A percentile compares a stretch with the other conserved stretches of the same genome.
Evolutionary conservation across 2,113 vertebrate genomes (phyloP).

Genomic region (Edolisoma coerulescens): DNA sequence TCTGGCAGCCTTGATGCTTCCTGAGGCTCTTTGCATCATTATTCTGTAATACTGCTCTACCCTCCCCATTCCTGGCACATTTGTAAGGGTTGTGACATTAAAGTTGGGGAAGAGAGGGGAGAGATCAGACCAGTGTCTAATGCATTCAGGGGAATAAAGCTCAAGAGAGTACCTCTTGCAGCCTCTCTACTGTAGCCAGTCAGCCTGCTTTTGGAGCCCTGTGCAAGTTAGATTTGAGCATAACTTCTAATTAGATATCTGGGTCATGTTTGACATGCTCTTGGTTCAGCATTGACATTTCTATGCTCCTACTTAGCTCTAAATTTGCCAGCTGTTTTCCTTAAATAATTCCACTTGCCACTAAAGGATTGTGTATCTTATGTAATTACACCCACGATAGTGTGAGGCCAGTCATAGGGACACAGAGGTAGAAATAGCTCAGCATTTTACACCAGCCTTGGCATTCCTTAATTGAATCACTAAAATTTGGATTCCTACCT

Average conservation of each 20-base stretch:
- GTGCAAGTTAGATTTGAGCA: background rate
- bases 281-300: constrained; percentile 2
- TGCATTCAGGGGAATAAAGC: background rate
- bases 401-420: background rate
- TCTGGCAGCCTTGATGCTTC: background rate
- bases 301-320: constrained; percentile 39
- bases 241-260: constrained; percentile 41
- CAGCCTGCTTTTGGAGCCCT: background rate
- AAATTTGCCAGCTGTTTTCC: constrained; percentile 58
- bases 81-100: background rate
- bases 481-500: background rate
- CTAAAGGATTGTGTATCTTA: background rate
- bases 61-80: background rate
- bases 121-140: background rate
- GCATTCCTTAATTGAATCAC: background rate
- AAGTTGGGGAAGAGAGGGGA: background rate
- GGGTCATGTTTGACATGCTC: constrained; percentile 27
- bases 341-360: constrained; percentile 43
- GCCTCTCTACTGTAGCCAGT: background rate
- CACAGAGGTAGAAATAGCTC: background rate
- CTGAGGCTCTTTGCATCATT: background rate
- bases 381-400: background rate
- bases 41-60: background rate
- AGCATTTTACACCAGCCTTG: background rate
- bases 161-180: background rate